phyloP scores from a whole-genome alignment of 1,140 invertebrate genomes.

The Panagrolaimus sp. region DNA sequence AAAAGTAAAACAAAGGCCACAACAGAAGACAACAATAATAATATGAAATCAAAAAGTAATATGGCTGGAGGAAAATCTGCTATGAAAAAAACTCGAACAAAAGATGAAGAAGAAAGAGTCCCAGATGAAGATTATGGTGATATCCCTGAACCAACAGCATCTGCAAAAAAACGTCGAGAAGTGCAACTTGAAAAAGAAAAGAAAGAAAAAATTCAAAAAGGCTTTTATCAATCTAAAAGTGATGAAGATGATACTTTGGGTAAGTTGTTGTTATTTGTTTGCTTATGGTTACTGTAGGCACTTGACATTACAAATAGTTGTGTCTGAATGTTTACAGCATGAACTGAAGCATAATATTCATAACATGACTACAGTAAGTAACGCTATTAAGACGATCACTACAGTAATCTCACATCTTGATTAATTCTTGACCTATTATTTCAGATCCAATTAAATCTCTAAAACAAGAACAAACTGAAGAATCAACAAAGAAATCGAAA shows the following conservation, averaged over 20 bases:
- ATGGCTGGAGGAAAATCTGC: no score
- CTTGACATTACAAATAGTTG: no score
- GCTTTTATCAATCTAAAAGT: slow-evolving; percentile 23
- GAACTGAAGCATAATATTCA: no score
- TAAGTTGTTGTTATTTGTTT: slow-evolving; percentile 9
- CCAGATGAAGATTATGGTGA: slow-evolving; percentile 8
- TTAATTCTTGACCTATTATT: no score
- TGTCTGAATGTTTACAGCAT: no score
- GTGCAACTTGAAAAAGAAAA: slow-evolving; percentile 24
- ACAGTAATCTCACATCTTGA: no score
- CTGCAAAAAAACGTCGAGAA: slow-evolving; percentile 5
- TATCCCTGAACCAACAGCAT: slow-evolving; percentile 8
- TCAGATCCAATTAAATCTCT: slow-evolving; percentile 5
- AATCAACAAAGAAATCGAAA: slow-evolving; percentile 12
- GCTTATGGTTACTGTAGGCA: no score
- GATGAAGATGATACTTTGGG: slow-evolving; percentile 31
- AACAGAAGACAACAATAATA: no score
- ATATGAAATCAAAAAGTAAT: no score
- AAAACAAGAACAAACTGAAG: slow-evolving; percentile 10
- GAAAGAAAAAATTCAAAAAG: slow-evolving; percentile 24
- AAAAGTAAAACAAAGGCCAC: no score
- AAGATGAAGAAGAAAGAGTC: slow-evolving; percentile 6
- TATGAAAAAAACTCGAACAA: not conserved
- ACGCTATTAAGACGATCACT: no score
- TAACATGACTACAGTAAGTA: no score